A percentile compares a stretch with the other conserved stretches of the same genome.
These are phyloP conservation scores for Perognathus longimembris DNA, from an alignment of 2,113 vertebrate species.

Conservation along the genomic window DNA sequence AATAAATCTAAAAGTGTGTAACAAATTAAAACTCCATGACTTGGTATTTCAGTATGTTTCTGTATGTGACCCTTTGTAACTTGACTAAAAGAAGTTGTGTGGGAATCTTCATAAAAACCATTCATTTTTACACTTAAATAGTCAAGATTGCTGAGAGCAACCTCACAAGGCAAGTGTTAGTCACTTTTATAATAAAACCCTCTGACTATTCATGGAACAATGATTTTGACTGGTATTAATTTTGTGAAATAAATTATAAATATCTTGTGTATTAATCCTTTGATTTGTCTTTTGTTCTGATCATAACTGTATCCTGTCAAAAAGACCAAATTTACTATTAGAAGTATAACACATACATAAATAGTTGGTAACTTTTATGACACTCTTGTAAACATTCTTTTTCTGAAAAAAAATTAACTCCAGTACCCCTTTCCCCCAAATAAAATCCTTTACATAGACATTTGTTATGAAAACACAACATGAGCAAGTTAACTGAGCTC, in stretches of 20 bases:
- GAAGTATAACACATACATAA: neutral
- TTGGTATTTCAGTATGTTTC: neutral
- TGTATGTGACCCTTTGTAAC: neutral
- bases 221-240: neutral
- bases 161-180: neutral
- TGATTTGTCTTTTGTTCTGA: neutral
- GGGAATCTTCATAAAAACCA: neutral
- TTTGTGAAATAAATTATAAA: neutral
- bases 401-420: neutral
- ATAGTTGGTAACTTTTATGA: neutral
- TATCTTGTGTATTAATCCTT: neutral
- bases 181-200: accelerated
- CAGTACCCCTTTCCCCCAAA: neutral
- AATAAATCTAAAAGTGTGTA: neutral
- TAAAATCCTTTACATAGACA: neutral
- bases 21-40: neutral
- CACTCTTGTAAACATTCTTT: neutral
- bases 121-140: neutral
- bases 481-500: neutral
- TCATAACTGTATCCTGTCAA: neutral
- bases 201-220: neutral
- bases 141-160: neutral
- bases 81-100: neutral
- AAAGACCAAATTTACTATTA: neutral
- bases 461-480: neutral